Evolutionary conservation across 2,113 vertebrate species (phyloP).

Genomic region (Aythya baeri): DNA sequence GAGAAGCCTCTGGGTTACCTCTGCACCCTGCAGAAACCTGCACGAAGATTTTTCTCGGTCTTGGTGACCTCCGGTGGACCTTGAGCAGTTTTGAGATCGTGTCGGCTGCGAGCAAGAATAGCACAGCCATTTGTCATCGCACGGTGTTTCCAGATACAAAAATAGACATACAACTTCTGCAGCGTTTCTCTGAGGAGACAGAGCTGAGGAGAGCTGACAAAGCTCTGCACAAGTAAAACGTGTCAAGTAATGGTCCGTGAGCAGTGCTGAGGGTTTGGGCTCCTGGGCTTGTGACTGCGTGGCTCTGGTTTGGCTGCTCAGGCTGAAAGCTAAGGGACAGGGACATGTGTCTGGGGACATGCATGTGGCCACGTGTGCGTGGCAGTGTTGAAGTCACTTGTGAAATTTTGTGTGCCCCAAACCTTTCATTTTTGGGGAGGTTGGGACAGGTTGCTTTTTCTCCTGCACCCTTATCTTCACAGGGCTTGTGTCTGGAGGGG

Average conservation of each 20-base stretch:
- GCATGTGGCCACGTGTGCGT: too few species aligned
- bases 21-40: neutral
- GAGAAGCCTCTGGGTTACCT: neutral
- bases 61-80: neutral
- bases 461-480: neutral
- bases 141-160: fast-evolving
- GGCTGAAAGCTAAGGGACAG: neutral
- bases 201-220: neutral
- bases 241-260: neutral
- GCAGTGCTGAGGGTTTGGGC: neutral
- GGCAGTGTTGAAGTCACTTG: too few species aligned
- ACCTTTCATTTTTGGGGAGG: neutral
- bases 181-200: neutral
- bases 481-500: neutral
- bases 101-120: neutral
- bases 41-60: neutral
- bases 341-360: neutral
- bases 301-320: neutral
- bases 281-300: neutral
- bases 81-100: neutral
- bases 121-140: neutral
- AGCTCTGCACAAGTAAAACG: neutral
- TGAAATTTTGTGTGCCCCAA: neutral
- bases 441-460: neutral
- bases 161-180: neutral